Evolutionary conservation across 2,797 vertebrate species (phyloP).

Genomic region (Triplophysa yarkandensis): DNA sequence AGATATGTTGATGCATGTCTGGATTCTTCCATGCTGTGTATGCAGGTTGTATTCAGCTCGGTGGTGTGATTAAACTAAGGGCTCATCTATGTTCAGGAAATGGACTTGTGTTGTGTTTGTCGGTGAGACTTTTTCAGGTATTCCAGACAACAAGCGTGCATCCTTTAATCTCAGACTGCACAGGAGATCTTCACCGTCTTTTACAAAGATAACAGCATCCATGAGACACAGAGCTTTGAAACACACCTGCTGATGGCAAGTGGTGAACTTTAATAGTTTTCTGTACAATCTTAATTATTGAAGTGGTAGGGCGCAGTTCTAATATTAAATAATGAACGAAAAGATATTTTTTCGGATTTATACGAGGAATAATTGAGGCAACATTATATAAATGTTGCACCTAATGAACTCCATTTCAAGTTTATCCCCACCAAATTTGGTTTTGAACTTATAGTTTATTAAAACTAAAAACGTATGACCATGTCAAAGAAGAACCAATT

Average conservation of each 20-base stretch:
- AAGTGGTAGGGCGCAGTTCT: constrained; percentile 16
- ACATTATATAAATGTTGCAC: too few species aligned
- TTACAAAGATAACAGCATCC: constrained; percentile 53
- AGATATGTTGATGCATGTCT: background rate
- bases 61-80: constrained; percentile 45
- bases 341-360: too few species aligned
- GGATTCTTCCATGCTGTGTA: constrained; percentile 47
- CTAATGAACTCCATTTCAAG: too few species aligned
- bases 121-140: constrained; percentile 27
- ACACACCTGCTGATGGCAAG: constrained; percentile 45
- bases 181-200: constrained; percentile 36
- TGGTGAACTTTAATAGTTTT: constrained; percentile 25
- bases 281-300: constrained; percentile 38
- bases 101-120: constrained; percentile 33
- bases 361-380: too few species aligned
- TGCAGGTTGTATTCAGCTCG: constrained; percentile 45
- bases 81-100: constrained; percentile 35
- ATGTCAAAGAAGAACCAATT: too few species aligned
- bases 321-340: too few species aligned
- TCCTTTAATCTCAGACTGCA: constrained; percentile 53
- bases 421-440: too few species aligned
- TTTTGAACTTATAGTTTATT: too few species aligned
- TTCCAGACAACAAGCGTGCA: constrained; percentile 42
- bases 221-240: constrained; percentile 34
- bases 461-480: too few species aligned